phyloP scores from a whole-genome alignment of 2,888 invertebrate species.

The Drosophila suboccidentalis region DNA sequence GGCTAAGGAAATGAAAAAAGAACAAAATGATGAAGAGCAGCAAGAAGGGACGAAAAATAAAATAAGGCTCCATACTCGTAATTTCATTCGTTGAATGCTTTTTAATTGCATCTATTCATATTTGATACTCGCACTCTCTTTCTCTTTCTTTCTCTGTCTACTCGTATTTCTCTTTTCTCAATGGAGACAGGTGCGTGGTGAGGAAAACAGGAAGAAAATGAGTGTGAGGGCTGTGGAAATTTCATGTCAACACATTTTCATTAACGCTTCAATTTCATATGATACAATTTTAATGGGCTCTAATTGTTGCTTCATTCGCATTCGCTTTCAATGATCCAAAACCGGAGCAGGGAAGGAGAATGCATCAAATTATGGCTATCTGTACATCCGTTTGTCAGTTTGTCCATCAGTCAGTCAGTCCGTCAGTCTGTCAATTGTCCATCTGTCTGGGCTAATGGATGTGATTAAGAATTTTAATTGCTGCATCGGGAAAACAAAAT shows the following conservation, averaged over 20 bases:
- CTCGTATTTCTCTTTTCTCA: constrained; percentile 1
- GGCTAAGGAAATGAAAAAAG: not conserved
- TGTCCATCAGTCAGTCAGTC: not conserved
- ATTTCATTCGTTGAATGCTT: constrained; percentile 48
- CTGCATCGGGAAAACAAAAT: constrained; percentile 31
- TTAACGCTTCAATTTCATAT: constrained; percentile 54
- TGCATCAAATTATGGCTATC: constrained; percentile 35
- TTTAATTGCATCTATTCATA: constrained; percentile 53
- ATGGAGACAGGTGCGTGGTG: not conserved
- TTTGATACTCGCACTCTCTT: constrained; percentile 19
- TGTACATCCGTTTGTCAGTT: not conserved
- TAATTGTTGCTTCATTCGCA: constrained; percentile 48
- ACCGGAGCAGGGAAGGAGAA: not conserved
- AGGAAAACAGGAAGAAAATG: not conserved
- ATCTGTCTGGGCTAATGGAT: constrained; percentile 33
- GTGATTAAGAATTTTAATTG: constrained; percentile 56
- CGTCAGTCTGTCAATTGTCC: not conserved
- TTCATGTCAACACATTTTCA: constrained; percentile 53
- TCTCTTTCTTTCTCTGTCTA: not conserved
- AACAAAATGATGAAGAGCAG: constrained; percentile 12
- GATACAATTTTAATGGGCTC: constrained; percentile 60
- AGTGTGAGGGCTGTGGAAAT: constrained; percentile 4
- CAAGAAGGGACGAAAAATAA: constrained; percentile 21
- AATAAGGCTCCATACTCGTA: constrained; percentile 21
- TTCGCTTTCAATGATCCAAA: constrained; percentile 11